These are phyloP conservation scores for Caenorhabditis uteleia DNA, from an alignment of 2,888 invertebrate genomes.

Conservation along the genomic window DNA sequence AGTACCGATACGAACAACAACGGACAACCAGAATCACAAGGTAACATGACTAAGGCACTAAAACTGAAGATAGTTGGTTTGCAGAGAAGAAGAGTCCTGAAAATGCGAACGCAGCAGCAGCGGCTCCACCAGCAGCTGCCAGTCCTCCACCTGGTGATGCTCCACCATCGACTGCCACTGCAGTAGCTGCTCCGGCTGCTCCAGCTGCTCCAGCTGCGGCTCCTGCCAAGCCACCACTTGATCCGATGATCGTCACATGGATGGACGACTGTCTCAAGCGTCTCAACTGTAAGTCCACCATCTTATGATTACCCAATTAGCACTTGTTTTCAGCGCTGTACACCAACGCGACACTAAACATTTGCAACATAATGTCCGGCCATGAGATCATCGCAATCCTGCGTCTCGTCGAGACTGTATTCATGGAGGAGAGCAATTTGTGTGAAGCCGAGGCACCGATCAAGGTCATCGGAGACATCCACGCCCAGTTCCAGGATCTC, in stretches of 20 bases:
- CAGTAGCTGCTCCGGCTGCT: too few species aligned
- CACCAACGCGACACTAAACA: conserved; percentile 37
- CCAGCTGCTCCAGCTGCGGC: background rate
- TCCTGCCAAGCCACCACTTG: background rate
- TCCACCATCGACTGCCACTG: too few species aligned
- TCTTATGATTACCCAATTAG: background rate
- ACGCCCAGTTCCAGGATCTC: conserved; percentile 60
- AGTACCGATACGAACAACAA: too few species aligned
- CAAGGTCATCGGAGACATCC: conserved; percentile 62
- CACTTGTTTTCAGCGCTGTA: conserved; percentile 37
- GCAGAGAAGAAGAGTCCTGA: too few species aligned
- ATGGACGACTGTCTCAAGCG: conserved; percentile 53
- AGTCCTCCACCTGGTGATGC: too few species aligned
- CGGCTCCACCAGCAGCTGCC: too few species aligned
- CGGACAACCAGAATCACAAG: too few species aligned
- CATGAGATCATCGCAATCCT: conserved; percentile 52
- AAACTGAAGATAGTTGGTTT: too few species aligned
- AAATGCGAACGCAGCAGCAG: too few species aligned
- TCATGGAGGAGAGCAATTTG: conserved; percentile 54
- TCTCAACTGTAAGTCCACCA: conserved; percentile 38
- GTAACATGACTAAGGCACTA: too few species aligned
- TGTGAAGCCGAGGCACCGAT: conserved; percentile 59
- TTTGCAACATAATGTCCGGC: conserved; percentile 43
- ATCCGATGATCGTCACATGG: conserved; percentile 37
- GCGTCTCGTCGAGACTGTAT: conserved; percentile 33